phyloP scores from a whole-genome alignment of 2,797 vertebrate species.

The Gymnothorax javanicus region DNA sequence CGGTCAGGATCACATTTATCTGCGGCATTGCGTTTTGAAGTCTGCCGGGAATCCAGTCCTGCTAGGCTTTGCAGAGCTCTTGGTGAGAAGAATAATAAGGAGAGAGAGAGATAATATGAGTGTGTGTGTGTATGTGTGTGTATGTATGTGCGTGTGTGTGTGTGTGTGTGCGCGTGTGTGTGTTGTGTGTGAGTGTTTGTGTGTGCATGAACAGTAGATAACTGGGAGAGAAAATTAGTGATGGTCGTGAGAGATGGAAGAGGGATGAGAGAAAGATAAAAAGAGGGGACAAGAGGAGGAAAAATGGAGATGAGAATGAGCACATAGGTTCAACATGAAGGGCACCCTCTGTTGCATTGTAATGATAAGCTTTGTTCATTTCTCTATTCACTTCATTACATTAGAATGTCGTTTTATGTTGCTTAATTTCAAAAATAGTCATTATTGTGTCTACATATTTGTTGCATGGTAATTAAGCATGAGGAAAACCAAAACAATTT shows the following conservation, averaged over 20 bases:
- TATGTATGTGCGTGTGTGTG: too few species aligned
- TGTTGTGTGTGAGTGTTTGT: background rate
- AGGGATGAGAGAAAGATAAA: background rate
- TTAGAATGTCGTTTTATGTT: background rate
- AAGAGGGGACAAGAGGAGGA: background rate
- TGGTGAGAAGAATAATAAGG: conserved; percentile 30
- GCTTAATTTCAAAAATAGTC: conserved; percentile 5
- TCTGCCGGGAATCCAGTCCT: conserved; percentile 27
- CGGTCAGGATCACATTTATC: conserved; percentile 12
- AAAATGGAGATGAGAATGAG: too few species aligned
- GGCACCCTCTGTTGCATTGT: background rate
- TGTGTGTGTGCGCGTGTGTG: background rate
- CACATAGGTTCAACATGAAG: background rate
- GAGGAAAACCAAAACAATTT: background rate
- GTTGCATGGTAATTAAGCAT: conserved; percentile 2
- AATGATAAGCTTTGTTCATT: background rate
- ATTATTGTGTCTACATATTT: conserved; percentile 1
- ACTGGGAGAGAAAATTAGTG: background rate
- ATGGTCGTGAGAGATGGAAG: background rate
- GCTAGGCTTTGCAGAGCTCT: conserved; percentile 14
- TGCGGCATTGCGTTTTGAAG: conserved; percentile 13
- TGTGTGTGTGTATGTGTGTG: background rate
- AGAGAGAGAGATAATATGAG: background rate
- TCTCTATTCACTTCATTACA: background rate
- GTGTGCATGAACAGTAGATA: background rate